A percentile compares a stretch with the other conserved stretches of the same genome.
Conservation (phyloP, 2,888 invertebrate species). For the Lagria hirta region DNA sequence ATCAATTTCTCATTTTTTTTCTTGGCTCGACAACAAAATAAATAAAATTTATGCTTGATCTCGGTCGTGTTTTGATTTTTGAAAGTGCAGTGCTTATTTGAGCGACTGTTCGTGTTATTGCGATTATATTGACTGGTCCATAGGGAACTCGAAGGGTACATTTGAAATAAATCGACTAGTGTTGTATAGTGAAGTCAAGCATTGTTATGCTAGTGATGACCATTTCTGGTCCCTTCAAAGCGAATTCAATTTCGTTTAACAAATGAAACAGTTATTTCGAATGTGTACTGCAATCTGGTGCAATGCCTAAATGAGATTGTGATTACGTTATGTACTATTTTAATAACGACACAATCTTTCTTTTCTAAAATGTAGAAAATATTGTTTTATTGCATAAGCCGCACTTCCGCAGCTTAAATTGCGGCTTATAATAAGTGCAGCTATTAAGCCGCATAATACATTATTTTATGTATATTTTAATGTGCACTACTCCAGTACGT, state of each 20-base stretch:
- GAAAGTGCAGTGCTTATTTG: slow-evolving; percentile 36
- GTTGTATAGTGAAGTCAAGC: slow-evolving; percentile 48
- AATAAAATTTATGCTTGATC: slow-evolving; percentile 5
- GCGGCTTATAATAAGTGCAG: too few relatives aligned
- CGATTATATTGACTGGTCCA: slow-evolving; percentile 57
- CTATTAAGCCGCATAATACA: too few relatives aligned
- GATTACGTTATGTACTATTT: slow-evolving; percentile 10
- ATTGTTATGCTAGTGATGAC: slow-evolving; percentile 54
- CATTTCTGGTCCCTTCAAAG: slow-evolving; percentile 50
- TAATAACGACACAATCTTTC: slow-evolving; percentile 7
- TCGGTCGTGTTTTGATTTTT: not conserved
- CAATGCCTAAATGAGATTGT: slow-evolving; percentile 14
- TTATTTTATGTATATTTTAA: too few relatives aligned
- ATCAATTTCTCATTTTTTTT: slow-evolving; percentile 16
- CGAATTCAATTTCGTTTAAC: slow-evolving; percentile 50
- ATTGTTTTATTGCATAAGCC: too few relatives aligned
- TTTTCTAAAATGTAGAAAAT: too few relatives aligned
- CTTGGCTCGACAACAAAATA: slow-evolving; percentile 2
- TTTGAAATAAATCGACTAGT: slow-evolving; percentile 55
- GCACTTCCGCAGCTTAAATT: too few relatives aligned
- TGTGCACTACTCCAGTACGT: too few relatives aligned
- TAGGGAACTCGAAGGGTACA: slow-evolving; percentile 51
- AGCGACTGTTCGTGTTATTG: slow-evolving; percentile 52
- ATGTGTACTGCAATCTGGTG: slow-evolving; percentile 14
- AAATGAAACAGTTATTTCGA: slow-evolving; percentile 26